Evolutionary conservation across 2,113 vertebrate genomes (phyloP).

Genomic region (Enhydra lutris): DNA sequence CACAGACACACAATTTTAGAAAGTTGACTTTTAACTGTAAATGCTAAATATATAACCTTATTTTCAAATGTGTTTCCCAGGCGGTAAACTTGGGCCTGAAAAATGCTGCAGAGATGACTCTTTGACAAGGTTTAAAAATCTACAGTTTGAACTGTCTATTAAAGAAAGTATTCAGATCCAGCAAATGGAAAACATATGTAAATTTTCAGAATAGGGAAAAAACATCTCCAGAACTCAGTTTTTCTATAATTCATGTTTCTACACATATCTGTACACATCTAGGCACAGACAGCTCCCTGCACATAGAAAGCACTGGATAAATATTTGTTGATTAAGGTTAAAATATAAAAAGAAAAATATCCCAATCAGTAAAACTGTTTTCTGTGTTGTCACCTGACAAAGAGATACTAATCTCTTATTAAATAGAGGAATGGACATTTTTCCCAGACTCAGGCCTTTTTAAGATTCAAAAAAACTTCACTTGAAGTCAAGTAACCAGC

Average conservation of each 20-base stretch:
- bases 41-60: neutral
- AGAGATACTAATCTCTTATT: neutral
- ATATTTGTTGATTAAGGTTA: neutral
- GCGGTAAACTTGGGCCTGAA: neutral
- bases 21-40: neutral
- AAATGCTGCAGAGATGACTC: neutral
- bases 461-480: neutral
- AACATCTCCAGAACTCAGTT: neutral
- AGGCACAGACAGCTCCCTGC: neutral
- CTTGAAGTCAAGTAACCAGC: neutral
- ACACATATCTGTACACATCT: neutral
- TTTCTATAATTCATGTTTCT: neutral
- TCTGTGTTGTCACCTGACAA: neutral
- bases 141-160: neutral
- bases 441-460: neutral
- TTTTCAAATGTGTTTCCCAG: neutral
- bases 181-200: neutral
- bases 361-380: neutral
- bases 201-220: neutral
- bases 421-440: neutral
- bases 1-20: neutral
- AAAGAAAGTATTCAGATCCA: constrained; percentile 2
- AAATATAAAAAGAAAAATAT: neutral
- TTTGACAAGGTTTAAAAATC: neutral
- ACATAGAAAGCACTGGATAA: neutral